Evolutionary conservation across 2,797 vertebrate genomes (phyloP), one percentile per base, ranked within the genome.

Genomic region (Semotilus atromaculatus): DNA sequence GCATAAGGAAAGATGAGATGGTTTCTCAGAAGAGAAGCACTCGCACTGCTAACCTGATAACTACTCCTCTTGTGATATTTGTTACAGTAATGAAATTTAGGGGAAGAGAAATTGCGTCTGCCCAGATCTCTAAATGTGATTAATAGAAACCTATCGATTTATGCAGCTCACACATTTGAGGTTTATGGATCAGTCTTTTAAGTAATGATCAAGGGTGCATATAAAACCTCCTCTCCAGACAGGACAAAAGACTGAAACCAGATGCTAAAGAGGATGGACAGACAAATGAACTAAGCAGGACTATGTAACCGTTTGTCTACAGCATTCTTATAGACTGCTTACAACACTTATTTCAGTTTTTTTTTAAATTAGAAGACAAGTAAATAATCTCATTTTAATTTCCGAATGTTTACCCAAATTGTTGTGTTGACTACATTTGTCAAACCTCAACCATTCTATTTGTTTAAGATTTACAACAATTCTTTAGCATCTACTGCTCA

Each of bases 1-100:
- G 71, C 19, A 62, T 85, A 88, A 85, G 86, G 78, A 53, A 91
- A 90, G 86, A 68, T 14, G 80, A 40, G 53, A 89, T 51, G 86
- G 88, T 82, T 86, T 31, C 66, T 82, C 64, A 51, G 40, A 86
- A 86, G 76, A 88, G 83, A 90, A 82, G 82, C 71, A 86, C 86
- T 85, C 72, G 83, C 62, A 76, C 86, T 87, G 83, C 86, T 96
- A 95, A 96, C 94, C 86, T 16, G 88, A 95, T 96, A 90, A 95
- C 18, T 70, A 87, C 90, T 94, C 91, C 93, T 93, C 88, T 93
- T 91, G 91, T 89, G 87, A 94, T 93, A 92, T 83, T 92, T 82
- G 86, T 89, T 93, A 89, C 88, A 76, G 55, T 95, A 96, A 96
- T 85, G 86, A 92, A 94, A 94, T 95, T 94, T 89, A 86, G 88